phyloP scores from a whole-genome alignment of 2,797 vertebrate genomes.

The Myiothlypis coronata region DNA sequence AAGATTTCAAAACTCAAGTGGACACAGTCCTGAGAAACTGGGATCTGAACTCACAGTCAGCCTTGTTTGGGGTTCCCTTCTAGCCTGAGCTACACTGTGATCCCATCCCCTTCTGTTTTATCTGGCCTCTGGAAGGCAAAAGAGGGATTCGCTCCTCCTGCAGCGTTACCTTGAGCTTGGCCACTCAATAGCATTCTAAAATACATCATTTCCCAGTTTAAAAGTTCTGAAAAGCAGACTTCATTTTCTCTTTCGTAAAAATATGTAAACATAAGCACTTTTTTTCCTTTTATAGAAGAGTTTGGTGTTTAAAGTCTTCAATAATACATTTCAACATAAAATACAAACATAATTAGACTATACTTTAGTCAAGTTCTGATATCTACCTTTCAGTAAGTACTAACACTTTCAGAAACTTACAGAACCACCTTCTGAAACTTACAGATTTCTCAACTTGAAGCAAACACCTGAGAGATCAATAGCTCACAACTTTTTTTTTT shows the following conservation, averaged over 20 bases:
- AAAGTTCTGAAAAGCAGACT: not conserved
- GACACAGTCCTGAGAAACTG: not conserved
- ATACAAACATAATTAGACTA: not conserved
- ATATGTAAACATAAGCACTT: accelerated
- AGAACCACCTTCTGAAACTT: not conserved
- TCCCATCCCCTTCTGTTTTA: not conserved
- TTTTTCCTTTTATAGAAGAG: not conserved
- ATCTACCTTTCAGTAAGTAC: not conserved
- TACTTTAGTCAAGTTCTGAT: not conserved
- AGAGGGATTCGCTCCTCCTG: not conserved
- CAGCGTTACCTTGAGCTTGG: not conserved
- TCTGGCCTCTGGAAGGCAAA: not conserved
- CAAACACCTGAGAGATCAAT: not conserved
- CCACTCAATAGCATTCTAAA: not conserved
- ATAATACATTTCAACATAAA: not conserved
- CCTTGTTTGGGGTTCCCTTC: not conserved
- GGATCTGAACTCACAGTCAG: not conserved
- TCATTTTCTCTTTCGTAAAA: not conserved
- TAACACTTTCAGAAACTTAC: not conserved
- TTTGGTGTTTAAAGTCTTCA: not conserved
- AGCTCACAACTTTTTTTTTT: not conserved
- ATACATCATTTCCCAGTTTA: not conserved
- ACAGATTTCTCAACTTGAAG: not conserved
- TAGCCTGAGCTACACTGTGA: not conserved
- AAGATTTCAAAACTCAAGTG: not conserved